Evolutionary conservation across 2,113 vertebrate species (phyloP), one percentile per base, ranked within the genome.

Genomic region (Elephantulus edwardii): DNA sequence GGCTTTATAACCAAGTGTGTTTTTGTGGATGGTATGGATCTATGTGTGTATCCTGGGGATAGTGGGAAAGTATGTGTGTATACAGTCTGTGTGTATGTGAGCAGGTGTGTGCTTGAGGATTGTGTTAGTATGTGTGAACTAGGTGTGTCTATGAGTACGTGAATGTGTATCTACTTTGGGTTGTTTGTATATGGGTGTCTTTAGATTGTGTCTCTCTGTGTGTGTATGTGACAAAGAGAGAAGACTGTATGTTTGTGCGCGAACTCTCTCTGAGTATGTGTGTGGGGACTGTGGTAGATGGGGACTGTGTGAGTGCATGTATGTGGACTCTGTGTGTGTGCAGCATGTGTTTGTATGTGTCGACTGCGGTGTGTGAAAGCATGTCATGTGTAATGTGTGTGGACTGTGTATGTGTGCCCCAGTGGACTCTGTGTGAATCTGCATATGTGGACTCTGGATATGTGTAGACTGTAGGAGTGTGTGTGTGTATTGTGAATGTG

Each of bases 401-500:
- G n/a, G 7, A 66, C 14, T 17, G 62, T 35, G n/a, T n/a, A n/a
- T n/a, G n/a, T n/a, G n/a, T n/a, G n/a, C n/a, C 38, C 16, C 38
- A n/a, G n/a, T 35, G n/a, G 7, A 66, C 14, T 17, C 33, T 35
- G n/a, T n/a, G n/a, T n/a, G n/a, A n/a, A n/a, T n/a, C n/a, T n/a
- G n/a, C n/a, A 66, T 38, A 8, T 38, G 35, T 20, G 17, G 19
- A 17, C n/a, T n/a, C n/a, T 68, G n/a, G 35, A 19, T 68, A 38
- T 68, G 6, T 60, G 58, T n/a, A n/a, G n/a, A n/a, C n/a, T 17
- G 78, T 86, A 58, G 86, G 81, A 14, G 19, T 54, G 52, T 19
- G 10, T 17, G 75, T 89, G 88, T 78, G 82, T 89, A 76, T n/a
- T n/a, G n/a, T n/a, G n/a, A n/a, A n/a, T 38, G n/a, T n/a, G 79